Evolutionary conservation across 2,888 invertebrate genomes (phyloP).

Genomic region (Dorcus hopei): DNA sequence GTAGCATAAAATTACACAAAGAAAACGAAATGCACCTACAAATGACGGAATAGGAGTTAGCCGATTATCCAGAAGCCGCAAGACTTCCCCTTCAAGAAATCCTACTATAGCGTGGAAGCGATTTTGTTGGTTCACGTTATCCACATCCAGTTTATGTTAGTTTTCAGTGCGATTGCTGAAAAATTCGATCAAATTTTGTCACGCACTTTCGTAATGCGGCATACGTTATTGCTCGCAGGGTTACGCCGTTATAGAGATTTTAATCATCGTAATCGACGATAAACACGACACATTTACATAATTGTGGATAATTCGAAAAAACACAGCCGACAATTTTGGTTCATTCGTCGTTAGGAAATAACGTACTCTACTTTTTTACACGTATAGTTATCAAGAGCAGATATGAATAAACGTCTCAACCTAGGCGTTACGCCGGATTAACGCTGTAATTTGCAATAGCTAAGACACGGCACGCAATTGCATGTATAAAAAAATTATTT

Average conservation of each 20-base stretch:
- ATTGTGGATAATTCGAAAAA: slow-evolving; percentile 8
- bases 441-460: too few species aligned
- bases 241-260: slow-evolving; percentile 4
- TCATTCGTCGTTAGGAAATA: not conserved
- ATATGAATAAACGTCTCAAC: not conserved
- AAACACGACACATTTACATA: slow-evolving; percentile 16
- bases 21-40: slow-evolving; percentile 2
- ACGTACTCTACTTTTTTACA: not conserved
- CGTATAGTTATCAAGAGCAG: not conserved
- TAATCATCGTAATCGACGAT: slow-evolving; percentile 9
- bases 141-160: too few species aligned
- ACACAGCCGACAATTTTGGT: not conserved
- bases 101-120: slow-evolving; percentile 9
- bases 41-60: slow-evolving; percentile 9
- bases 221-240: not conserved
- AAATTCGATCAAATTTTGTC: not conserved
- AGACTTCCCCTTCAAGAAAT: slow-evolving; percentile 14
- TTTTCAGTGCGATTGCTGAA: too few species aligned
- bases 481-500: too few species aligned
- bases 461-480: too few species aligned
- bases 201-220: not conserved
- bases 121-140: not conserved
- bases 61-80: slow-evolving; percentile 16
- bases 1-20: not conserved
- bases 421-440: too few species aligned